These are phyloP conservation scores for Melolontha melolontha DNA, from an alignment of 2,888 invertebrate species.

Conservation along the genomic window DNA sequence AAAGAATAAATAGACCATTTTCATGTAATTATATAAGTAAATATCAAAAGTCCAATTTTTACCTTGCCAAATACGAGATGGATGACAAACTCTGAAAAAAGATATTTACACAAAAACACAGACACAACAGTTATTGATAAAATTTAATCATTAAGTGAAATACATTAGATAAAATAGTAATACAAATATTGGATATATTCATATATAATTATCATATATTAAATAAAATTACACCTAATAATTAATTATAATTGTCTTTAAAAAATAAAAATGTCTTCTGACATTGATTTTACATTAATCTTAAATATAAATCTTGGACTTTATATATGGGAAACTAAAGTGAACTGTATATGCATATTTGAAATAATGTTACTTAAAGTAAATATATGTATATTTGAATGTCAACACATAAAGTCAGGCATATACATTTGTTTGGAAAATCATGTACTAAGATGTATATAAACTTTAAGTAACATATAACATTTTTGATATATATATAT, in stretches of 20 bases:
- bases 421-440: background rate
- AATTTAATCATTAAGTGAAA: constrained; percentile 45
- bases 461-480: constrained; percentile 33
- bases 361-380: constrained; percentile 25
- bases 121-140: constrained; percentile 44
- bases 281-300: constrained; percentile 2
- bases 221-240: constrained; percentile 17
- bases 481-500: constrained; percentile 19
- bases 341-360: background rate
- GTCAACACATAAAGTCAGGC: background rate
- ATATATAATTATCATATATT: constrained; percentile 30
- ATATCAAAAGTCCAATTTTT: constrained; percentile 1
- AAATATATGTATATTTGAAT: constrained; percentile 7
- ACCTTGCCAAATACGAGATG: constrained; percentile 15
- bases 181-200: constrained; percentile 40
- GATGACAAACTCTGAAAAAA: constrained; percentile 31
- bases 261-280: constrained; percentile 14
- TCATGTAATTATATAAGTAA: constrained; percentile 18
- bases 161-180: constrained; percentile 34
- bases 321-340: constrained; percentile 19
- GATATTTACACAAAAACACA: constrained; percentile 43
- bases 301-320: constrained; percentile 16
- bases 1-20: constrained; percentile 4
- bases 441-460: constrained; percentile 2
- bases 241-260: constrained; percentile 21